These are phyloP conservation scores for Notamacropus eugenii DNA, from an alignment of 2,797 vertebrate species.

Conservation along the genomic window DNA sequence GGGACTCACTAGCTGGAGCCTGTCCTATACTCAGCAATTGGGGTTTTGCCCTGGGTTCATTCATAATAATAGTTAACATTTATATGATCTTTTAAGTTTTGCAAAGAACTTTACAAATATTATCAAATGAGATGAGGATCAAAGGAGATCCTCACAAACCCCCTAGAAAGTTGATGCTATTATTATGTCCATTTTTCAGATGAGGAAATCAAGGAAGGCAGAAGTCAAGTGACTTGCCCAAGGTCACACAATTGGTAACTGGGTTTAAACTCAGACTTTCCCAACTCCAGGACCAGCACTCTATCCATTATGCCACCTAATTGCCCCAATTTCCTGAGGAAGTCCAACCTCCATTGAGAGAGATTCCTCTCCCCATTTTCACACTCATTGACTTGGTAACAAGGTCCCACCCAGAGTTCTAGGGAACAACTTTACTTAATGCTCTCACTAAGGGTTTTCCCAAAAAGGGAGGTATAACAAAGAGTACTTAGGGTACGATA, in stretches of 20 bases:
- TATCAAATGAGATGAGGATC: not conserved
- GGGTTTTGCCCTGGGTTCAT: not conserved
- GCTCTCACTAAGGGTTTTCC: not conserved
- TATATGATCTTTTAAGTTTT: not conserved
- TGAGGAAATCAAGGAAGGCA: not conserved
- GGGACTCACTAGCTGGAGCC: not conserved
- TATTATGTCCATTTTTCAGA: not conserved
- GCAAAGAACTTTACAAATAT: not conserved
- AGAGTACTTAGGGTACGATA: not conserved
- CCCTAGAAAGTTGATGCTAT: not conserved
- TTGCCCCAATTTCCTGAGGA: not conserved
- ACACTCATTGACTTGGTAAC: not conserved
- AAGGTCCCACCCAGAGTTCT: not conserved
- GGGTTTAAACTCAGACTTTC: not conserved
- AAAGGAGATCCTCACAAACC: not conserved
- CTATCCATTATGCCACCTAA: not conserved
- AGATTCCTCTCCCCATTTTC: not conserved
- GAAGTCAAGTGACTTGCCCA: not conserved
- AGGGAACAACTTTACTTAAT: not conserved
- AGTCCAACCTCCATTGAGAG: not conserved
- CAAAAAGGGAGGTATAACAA: not conserved
- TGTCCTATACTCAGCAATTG: not conserved
- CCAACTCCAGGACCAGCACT: not conserved
- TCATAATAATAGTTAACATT: not conserved
- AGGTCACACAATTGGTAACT: not conserved